Base-by-base conservation (phyloP, 64 coral and sea anemone genomes). In the Anthopleura sola region DNA sequence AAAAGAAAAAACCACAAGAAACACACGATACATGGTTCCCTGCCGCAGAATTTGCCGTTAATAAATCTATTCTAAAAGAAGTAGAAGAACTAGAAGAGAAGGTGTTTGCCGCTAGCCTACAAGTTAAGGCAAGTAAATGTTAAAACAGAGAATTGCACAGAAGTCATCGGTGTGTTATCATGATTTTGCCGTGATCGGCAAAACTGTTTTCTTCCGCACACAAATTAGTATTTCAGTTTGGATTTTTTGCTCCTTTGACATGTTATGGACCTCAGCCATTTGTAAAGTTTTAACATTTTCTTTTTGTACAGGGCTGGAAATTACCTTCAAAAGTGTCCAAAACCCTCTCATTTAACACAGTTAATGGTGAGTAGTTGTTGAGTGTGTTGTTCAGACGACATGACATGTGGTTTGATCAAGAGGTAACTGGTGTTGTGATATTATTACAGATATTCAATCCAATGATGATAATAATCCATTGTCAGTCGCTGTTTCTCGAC, bases 31-130 rank as follows among this genome's bases (percentile, higher is more conserved):
- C 58, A 58, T 38, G 88, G 75, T 98, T 98, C 29, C 95, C 95
- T 49, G 92, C 87, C 29, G 89, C 90, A 36, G 89, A 91, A 11
- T 98, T 98, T 86, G 92, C 92, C 2, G 90, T 91, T 15, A 86
- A 94, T 86, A 98, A 94, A 36, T 82, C 86, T 33, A 90, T 91
- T 86, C 56, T 98, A 17, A 82, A 88, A 74, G 95, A 94, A 75
- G 95, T 98, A 1, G 92, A 94, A 39, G 95, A 98, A 74, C 87
- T 98, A 26, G 95, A 98, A 49, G 95, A 98, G 49, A 94, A 93
- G 66, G 92, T 98, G 9, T 98, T 98, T 69, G 88, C 92, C 47
- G 95, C 95, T 75, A 98, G 95, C 84, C 71, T 98, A 44, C 95
- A 98, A 78, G 86, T 98, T 57, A 98, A 98, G 89, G 95, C 93